phyloP scores from a whole-genome alignment of 2,797 vertebrate genomes.

The Sciurus carolinensis region DNA sequence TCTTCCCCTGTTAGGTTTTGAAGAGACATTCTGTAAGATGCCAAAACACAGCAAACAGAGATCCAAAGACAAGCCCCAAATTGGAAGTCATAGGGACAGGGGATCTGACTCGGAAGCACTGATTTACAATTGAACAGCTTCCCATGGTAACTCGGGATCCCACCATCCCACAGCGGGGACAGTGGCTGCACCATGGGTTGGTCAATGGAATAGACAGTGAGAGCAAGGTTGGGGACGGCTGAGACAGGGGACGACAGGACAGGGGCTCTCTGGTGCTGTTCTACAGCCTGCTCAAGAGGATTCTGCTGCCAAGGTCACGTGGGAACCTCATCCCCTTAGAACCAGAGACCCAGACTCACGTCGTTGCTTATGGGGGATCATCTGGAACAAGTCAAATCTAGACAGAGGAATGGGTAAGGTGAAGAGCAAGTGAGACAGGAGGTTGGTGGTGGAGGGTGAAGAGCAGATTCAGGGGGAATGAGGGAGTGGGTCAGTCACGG shows the following conservation, averaged over 20 bases:
- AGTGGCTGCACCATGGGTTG: background rate
- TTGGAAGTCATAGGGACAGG: background rate
- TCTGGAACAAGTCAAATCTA: background rate
- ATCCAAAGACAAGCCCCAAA: background rate
- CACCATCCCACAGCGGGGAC: rapidly evolving
- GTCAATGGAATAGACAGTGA: background rate
- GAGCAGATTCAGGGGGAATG: background rate
- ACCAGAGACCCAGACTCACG: background rate
- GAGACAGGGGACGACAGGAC: background rate
- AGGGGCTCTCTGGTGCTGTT: background rate
- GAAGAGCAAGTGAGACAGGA: background rate
- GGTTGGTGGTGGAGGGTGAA: background rate
- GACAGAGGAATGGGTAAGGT: background rate
- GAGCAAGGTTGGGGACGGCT: background rate
- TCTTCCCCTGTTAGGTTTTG: background rate
- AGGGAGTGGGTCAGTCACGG: rapidly evolving
- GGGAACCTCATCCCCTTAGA: background rate
- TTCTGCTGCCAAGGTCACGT: background rate
- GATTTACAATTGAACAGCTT: background rate
- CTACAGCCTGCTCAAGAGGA: background rate
- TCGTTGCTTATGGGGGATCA: background rate
- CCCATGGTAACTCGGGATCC: background rate
- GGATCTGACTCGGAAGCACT: background rate
- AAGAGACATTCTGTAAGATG: background rate
- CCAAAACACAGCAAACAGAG: background rate